These are phyloP conservation scores for Spisula solida DNA, from an alignment of 2,888 invertebrate species.

Conservation along the genomic window DNA sequence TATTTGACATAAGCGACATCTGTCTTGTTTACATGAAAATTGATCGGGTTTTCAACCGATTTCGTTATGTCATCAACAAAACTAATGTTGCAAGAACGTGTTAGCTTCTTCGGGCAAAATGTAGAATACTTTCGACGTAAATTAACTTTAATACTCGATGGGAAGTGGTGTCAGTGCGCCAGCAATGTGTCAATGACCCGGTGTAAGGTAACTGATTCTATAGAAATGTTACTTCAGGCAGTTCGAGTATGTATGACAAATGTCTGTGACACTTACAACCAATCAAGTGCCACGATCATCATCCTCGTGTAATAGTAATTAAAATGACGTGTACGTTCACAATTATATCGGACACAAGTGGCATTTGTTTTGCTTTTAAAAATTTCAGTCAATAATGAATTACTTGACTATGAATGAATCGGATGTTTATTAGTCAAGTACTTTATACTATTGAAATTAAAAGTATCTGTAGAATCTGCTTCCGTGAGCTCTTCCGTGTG, in stretches of 20 bases:
- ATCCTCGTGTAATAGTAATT: too few species aligned
- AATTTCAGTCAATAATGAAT: too few species aligned
- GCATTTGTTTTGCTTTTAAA: too few species aligned
- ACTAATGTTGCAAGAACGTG: conserved; percentile 23
- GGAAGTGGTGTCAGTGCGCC: background rate
- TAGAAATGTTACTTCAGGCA: background rate
- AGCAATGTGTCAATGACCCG: background rate
- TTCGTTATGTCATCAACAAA: conserved; percentile 49
- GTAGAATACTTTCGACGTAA: background rate
- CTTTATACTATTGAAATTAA: too few species aligned
- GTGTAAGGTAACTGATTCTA: background rate
- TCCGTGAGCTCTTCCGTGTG: too few species aligned
- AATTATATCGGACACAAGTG: too few species aligned
- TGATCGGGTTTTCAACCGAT: conserved; percentile 36
- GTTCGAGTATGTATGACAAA: background rate
- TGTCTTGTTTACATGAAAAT: conserved; percentile 44
- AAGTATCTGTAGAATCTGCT: too few species aligned
- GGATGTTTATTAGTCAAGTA: too few species aligned
- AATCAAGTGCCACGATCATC: background rate
- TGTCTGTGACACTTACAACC: background rate
- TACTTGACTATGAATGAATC: too few species aligned
- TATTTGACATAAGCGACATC: conserved; percentile 44
- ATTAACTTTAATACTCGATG: background rate
- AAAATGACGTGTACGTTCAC: too few species aligned
- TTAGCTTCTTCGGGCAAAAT: conserved; percentile 31